phyloP scores from a whole-genome alignment of 1,140 invertebrate genomes.

The Drosophila truncata region DNA sequence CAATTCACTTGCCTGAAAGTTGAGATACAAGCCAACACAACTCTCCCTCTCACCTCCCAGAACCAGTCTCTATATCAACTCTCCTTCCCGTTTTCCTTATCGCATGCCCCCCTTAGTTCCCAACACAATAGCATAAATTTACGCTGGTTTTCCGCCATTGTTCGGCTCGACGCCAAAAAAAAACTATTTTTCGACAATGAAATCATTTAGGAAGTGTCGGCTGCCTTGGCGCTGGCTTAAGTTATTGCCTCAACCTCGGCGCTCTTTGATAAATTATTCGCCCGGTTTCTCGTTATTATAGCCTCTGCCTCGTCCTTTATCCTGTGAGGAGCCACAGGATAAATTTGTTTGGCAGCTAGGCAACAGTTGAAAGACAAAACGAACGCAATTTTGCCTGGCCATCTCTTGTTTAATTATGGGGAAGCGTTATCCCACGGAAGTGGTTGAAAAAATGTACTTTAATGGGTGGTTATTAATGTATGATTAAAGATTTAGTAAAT shows the following conservation, averaged over 20 bases:
- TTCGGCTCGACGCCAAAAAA: conserved; percentile 36
- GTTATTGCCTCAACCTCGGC: conserved; percentile 59
- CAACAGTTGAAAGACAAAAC: conserved; percentile 51
- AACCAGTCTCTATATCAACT: not conserved
- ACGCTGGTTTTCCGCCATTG: conserved; percentile 38
- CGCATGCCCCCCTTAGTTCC: not conserved
- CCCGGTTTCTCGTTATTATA: conserved; percentile 26
- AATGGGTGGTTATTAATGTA: conserved; percentile 47
- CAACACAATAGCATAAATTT: conserved; percentile 52
- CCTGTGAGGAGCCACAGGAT: too few species aligned
- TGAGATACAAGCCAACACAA: conserved; percentile 33
- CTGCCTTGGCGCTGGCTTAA: conserved; percentile 42
- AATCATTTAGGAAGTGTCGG: conserved; percentile 79
- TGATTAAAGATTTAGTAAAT: not conserved
- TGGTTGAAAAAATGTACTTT: conserved; percentile 28
- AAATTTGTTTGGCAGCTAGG: conserved; percentile 27
- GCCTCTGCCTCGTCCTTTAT: not conserved
- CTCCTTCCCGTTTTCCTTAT: not conserved
- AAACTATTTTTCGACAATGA: conserved; percentile 78
- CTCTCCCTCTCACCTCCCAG: too few species aligned
- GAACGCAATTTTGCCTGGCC: conserved; percentile 12
- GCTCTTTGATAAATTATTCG: conserved; percentile 79
- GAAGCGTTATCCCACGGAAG: not conserved
- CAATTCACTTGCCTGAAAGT: conserved; percentile 67
- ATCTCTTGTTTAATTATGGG: conserved; percentile 53